These are phyloP conservation scores for Isotomurus palustris DNA, from an alignment of 2,888 invertebrate genomes.

Conservation along the genomic window DNA sequence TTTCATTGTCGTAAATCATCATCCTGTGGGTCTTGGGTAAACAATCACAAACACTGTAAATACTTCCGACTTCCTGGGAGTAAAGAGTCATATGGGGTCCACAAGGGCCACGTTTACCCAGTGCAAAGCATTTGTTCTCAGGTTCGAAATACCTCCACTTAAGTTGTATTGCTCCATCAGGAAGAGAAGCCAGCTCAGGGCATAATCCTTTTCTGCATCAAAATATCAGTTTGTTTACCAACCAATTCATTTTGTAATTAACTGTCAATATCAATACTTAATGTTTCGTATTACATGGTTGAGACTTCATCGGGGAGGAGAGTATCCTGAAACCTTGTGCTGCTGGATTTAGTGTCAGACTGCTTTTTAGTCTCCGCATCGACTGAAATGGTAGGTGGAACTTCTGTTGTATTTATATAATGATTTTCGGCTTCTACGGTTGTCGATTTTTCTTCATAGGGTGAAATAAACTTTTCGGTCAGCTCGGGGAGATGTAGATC, in stretches of 20 bases:
- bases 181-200: neutral
- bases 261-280: too few species aligned
- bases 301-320: too few species aligned
- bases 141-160: conserved; percentile 1
- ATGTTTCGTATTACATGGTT: too few species aligned
- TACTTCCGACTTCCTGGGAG: conserved; percentile 2
- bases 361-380: too few species aligned
- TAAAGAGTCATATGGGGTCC: conserved; percentile 10
- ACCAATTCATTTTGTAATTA: neutral
- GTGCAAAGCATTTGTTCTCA: neutral
- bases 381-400: too few species aligned
- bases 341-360: too few species aligned
- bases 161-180: neutral
- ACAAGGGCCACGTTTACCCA: neutral
- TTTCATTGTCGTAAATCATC: neutral
- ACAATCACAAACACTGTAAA: conserved; percentile 12
- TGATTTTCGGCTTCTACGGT: too few species aligned
- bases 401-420: too few species aligned
- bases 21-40: neutral
- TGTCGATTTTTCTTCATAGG: too few species aligned
- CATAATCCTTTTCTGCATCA: conserved; percentile 2
- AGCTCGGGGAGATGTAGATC: too few species aligned
- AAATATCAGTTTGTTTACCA: neutral
- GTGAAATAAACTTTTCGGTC: too few species aligned
- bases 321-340: too few species aligned